A percentile compares a stretch with the other conserved stretches of the same genome.
Conservation (phyloP, 1,140 invertebrate species). For the Mamestra configurata region DNA sequence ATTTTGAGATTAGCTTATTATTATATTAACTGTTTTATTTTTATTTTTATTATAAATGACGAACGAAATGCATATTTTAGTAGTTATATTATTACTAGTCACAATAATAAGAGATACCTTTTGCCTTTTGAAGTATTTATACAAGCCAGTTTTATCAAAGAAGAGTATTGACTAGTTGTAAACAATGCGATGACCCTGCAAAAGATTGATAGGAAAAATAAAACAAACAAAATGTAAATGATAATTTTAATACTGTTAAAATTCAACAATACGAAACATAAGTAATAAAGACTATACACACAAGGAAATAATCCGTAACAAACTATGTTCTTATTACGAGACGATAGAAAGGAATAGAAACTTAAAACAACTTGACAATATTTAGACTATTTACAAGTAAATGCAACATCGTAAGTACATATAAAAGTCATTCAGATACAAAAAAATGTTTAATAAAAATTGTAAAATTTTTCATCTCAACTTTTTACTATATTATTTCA, state of each 20-base stretch:
- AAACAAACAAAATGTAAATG: constrained; percentile 55
- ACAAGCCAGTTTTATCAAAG: neutral
- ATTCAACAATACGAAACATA: constrained; percentile 85
- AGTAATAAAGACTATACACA: constrained; percentile 76
- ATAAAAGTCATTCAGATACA: constrained; percentile 15
- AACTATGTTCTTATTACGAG: constrained; percentile 54
- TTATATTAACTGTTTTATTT: too few species aligned
- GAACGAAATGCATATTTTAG: too few species aligned
- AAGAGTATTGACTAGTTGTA: constrained; percentile 8
- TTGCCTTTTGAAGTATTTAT: neutral
- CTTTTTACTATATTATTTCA: constrained; percentile 24
- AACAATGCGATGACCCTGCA: neutral
- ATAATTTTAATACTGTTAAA: constrained; percentile 85
- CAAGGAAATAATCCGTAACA: constrained; percentile 73
- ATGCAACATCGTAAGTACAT: constrained; percentile 38
- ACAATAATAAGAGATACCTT: too few species aligned
- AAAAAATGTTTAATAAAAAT: constrained; percentile 34
- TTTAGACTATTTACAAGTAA: constrained; percentile 48
- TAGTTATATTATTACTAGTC: too few species aligned
- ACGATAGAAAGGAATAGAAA: constrained; percentile 1
- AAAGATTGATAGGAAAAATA: constrained; percentile 46
- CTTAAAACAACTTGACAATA: constrained; percentile 6
- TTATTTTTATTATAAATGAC: too few species aligned
- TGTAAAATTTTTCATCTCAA: constrained; percentile 15
- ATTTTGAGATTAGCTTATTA: too few species aligned